These are phyloP conservation scores for Empis stercorea DNA, from an alignment of 2,888 invertebrate species.

Conservation along the genomic window DNA sequence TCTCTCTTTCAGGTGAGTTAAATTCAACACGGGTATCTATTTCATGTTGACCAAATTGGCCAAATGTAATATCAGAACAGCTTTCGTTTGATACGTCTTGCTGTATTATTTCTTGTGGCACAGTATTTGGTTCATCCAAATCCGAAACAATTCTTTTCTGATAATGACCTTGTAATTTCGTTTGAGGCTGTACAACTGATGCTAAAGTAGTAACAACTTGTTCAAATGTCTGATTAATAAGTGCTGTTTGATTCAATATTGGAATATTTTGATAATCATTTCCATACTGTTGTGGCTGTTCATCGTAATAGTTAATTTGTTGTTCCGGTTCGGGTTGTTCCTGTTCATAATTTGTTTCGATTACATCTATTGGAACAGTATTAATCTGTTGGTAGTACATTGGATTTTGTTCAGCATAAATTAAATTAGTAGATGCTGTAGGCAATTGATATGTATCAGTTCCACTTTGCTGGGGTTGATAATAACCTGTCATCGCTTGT, in stretches of 20 bases:
- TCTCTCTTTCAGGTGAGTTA: constrained; percentile 17
- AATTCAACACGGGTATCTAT: constrained; percentile 18
- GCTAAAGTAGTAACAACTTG: not conserved
- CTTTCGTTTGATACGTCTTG: not conserved
- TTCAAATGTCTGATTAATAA: constrained; percentile 4
- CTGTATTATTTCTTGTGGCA: constrained; percentile 3
- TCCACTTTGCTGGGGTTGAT: constrained; percentile 16
- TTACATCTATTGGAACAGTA: constrained; percentile 8
- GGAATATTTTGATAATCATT: constrained; percentile 11
- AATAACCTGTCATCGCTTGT: constrained; percentile 23
- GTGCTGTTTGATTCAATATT: constrained; percentile 19
- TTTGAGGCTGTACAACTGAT: constrained; percentile 13
- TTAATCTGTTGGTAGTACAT: constrained; percentile 14
- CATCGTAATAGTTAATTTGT: not conserved
- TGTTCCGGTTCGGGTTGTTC: constrained; percentile 12
- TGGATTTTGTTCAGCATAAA: constrained; percentile 16
- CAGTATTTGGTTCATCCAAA: not conserved
- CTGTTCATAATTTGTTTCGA: constrained; percentile 11
- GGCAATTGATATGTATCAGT: constrained; percentile 19
- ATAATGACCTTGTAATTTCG: constrained; percentile 12
- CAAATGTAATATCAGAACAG: constrained; percentile 29
- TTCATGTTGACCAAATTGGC: constrained; percentile 30
- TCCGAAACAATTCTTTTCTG: not conserved
- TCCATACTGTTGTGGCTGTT: constrained; percentile 9
- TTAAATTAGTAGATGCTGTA: constrained; percentile 4